Evolutionary conservation across 2,888 invertebrate species (phyloP), one percentile per base, ranked within the genome.

Genomic region (Drosophila borealis): DNA sequence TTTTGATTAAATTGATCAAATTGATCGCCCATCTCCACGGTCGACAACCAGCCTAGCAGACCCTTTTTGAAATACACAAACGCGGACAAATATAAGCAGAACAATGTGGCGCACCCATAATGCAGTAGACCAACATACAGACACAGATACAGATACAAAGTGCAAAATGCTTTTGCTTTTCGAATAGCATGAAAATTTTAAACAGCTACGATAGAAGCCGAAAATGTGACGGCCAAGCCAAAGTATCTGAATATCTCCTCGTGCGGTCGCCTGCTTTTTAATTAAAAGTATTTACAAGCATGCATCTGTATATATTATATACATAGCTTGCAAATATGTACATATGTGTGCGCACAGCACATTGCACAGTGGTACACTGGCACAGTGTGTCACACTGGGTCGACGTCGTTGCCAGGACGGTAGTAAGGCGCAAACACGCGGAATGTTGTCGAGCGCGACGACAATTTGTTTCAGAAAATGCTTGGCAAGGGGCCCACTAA

Each of bases 401-500:
- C 67, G 88, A 37, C 59, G 49, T 25, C 37, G 36, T 33, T 56
- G 80, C 55, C 61, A 77, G 72, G 66, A 69, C 69, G 76, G 80
- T 73, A 77, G 85, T 77, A 78, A 70, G 53, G 69, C 85, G 78
- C 83, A 82, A 88, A 78, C 88, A 78, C 69, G 72, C 72, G 89
- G 90, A 90, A 91, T 90, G 83, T 90, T 89, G 91, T 89, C 86
- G 89, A 90, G 90, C 89, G 81, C 91, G 89, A 88, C 91, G 90
- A 90, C 86, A 90, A 90, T 90, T 91, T 90, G 90, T 91, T 89
- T 87, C 75, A 81, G 75, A 88, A 90, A 83, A 89, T 81, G 90
- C 75, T 90, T 90, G 90, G 90, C 90, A 81, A 69, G 37, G 70
- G 81, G 90, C 90, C 90, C 90, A 91, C 89, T 88, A 80, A 90